Base-by-base conservation (phyloP, 2,797 vertebrate genomes). In the Onychomys arenicola region DNA sequence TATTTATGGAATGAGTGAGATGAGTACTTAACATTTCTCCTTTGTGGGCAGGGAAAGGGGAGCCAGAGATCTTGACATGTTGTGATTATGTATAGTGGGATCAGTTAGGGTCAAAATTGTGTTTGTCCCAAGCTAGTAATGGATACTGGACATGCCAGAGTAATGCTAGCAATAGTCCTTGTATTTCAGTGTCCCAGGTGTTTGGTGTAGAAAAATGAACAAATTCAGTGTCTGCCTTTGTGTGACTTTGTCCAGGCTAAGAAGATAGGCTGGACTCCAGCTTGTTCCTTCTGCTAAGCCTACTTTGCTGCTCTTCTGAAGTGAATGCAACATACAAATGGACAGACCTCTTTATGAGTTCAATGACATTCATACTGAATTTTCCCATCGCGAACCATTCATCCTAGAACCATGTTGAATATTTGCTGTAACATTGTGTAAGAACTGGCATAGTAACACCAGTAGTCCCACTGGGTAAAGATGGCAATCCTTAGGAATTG, bases 1-100 rank as follows among this genome's bases (percentile, higher is more conserved):
- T 91, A 83, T 46, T 63, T 80, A 25, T 34, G 71, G 69, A 93
- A 78, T 93, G 55, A 95, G 16, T 67, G 34, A 96, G 69, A 63
- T 83, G n/a, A 84, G 40, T 96, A 40, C 34, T 43, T 86, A 93
- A 34, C 57, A n/a, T 92, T 95, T 95, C 32, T 96, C 65, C 80
- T 87, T 94, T 69, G 43, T 94, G 86, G 34, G 23, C 29, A 87
- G 90, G 37, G 16, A 61, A 37, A 5, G 21, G 52, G 9, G 57
- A 75, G 49, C 46, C 46, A 34, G 81, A 46, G 77, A 77, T 94
- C 8, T 83, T 94, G 75, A 57, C 46, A 7, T 65, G 82, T 57
- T 92, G 23, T 85, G 27, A 85, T 57, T 93, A 12, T 80, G 0
- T 43, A 34, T n/a, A 32, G 67, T 90, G 29, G 49, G 80, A 65